Conservation (phyloP, 2,113 vertebrate genomes). For the Oostethus manadensis region DNA sequence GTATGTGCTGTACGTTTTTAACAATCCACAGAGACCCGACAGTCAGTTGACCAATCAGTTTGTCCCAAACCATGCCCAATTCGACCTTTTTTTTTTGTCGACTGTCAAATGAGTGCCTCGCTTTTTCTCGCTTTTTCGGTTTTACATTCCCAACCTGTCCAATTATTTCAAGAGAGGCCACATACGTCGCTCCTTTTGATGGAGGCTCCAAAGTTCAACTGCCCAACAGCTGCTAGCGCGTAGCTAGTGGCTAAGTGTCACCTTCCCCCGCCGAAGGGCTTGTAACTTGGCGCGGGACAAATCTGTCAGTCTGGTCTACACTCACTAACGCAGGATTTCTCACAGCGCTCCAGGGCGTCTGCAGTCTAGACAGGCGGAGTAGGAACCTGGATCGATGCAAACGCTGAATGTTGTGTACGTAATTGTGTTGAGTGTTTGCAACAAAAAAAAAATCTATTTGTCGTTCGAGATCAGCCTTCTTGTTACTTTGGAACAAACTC, state of each 20-base stretch:
- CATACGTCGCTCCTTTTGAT: neutral
- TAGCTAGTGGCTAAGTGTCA: no score
- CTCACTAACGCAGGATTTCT: neutral
- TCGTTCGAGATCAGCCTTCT: neutral
- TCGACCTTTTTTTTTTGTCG: neutral
- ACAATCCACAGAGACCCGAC: constrained; percentile 42
- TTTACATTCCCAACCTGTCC: constrained; percentile 7
- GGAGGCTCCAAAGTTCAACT: no score
- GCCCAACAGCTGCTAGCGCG: no score
- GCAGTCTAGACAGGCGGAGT: neutral
- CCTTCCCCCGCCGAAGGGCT: constrained; percentile 6
- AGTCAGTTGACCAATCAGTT: constrained; percentile 49
- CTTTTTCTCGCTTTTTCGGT: neutral
- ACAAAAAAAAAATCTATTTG: neutral
- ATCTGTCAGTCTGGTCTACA: neutral
- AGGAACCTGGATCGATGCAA: neutral
- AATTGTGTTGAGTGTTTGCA: neutral
- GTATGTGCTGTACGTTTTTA: constrained; percentile 16
- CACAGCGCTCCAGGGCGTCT: no score
- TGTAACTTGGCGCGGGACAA: constrained; percentile 13
- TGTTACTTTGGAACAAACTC: no score
- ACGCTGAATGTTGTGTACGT: constrained; percentile 3
- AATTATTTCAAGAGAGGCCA: neutral
- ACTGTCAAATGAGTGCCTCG: constrained; percentile 23
- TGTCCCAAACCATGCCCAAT: constrained; percentile 21